Conservation (phyloP, 2,888 invertebrate species). For the Labia minor region DNA sequence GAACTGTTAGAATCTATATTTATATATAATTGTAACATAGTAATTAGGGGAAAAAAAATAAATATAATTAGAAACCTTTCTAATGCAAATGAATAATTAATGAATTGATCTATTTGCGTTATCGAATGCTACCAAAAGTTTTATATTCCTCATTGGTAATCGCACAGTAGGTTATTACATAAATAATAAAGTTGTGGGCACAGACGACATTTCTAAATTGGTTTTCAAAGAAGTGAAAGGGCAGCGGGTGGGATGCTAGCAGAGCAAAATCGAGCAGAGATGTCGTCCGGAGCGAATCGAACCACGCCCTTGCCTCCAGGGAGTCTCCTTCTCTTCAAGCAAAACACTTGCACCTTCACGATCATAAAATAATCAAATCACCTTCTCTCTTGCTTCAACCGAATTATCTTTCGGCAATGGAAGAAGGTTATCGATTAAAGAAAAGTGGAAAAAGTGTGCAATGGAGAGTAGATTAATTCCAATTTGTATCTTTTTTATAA, state of each 20-base stretch:
- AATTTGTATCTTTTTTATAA: too few species aligned
- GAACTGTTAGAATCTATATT: too few species aligned
- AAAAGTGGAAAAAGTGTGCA: too few species aligned
- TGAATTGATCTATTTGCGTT: too few species aligned
- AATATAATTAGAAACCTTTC: too few species aligned
- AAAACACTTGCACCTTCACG: not conserved
- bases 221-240: not conserved
- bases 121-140: too few species aligned
- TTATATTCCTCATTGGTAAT: not conserved
- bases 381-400: not conserved
- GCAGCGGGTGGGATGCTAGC: constrained; percentile 3
- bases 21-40: too few species aligned
- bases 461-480: too few species aligned
- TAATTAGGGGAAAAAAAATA: too few species aligned
- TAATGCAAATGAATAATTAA: too few species aligned
- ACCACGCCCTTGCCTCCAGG: constrained; percentile 7
- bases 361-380: constrained; percentile 1
- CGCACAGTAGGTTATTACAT: not conserved
- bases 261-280: constrained; percentile 3
- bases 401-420: not conserved
- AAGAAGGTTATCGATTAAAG: not conserved
- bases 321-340: not conserved
- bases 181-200: constrained; percentile 8
- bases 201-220: not conserved
- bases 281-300: not conserved